These are phyloP conservation scores for Oscheius sp. DNA, from an alignment of 2,888 invertebrate genomes.

Conservation along the genomic window DNA sequence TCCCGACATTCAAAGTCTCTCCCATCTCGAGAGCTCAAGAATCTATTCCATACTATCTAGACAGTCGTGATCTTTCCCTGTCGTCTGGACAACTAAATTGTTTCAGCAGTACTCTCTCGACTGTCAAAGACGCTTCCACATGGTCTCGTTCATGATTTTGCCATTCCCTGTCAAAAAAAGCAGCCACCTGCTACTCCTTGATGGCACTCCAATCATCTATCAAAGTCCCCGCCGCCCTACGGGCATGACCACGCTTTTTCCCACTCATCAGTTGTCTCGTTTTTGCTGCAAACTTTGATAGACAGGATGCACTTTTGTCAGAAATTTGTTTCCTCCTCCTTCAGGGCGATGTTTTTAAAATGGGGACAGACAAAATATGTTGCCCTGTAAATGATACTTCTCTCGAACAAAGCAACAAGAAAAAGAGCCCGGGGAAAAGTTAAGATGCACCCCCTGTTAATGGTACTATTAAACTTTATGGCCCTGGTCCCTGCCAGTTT, in stretches of 20 bases:
- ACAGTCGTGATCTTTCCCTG: too few relatives aligned
- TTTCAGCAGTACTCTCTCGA: too few relatives aligned
- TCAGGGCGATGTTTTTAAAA: too few relatives aligned
- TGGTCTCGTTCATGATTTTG: neutral
- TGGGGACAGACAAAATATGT: neutral
- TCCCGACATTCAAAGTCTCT: too few relatives aligned
- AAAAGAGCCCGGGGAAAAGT: slow-evolving; percentile 17
- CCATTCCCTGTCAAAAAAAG: slow-evolving; percentile 17
- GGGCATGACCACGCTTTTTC: slow-evolving; percentile 27
- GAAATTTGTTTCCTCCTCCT: neutral
- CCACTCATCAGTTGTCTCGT: slow-evolving; percentile 18
- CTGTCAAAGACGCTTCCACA: too few relatives aligned
- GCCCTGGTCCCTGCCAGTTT: slow-evolving; percentile 34
- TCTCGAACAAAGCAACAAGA: slow-evolving; percentile 1
- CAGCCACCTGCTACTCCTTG: slow-evolving; percentile 12
- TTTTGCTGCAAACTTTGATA: slow-evolving; percentile 12
- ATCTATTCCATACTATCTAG: too few relatives aligned
- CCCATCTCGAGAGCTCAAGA: too few relatives aligned
- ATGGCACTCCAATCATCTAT: slow-evolving; percentile 25
- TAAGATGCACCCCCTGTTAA: slow-evolving; percentile 25
- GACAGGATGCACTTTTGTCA: neutral
- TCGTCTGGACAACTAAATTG: too few relatives aligned
- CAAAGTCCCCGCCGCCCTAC: slow-evolving; percentile 12
- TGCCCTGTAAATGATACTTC: neutral
- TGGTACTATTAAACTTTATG: slow-evolving; percentile 36